Base-by-base conservation (phyloP, 2,888 invertebrate genomes). In the Scaptomyza tumidula region DNA sequence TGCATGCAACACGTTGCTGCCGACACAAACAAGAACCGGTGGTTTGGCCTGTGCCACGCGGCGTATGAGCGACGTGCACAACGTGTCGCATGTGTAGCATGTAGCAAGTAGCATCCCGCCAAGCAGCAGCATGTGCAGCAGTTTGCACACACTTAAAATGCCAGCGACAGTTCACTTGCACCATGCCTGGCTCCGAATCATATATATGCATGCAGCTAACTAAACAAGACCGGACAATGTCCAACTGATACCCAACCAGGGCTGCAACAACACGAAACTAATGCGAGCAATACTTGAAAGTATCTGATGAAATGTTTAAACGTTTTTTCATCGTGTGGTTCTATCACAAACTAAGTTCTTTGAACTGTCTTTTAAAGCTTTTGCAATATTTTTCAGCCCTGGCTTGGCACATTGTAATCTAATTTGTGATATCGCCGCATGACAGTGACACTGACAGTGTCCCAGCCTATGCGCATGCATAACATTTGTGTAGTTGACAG, bases 1-100 rank as follows among this genome's bases (percentile, higher is more conserved):
- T 85, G 85, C 89, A 89, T 85, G 75, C 85, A 85, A 85, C 85
- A 85, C 89, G 89, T 85, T 87, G 85, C 78, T 63, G 71, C 31
- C 49, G 63, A 65, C 56, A 62, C 75, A 78, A 69, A 75, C 79
- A 65, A 48, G 62, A 37, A 24, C 9, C 35, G 43, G 31, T 19
- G 59, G 49, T 49, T 19, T 41, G 49, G 63, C 33, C 58, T 31
- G 35, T 61, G 48, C 45, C 46, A 52, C 31, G 69, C 49, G 71
- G 83, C 85, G 70, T 69, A 88, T 88, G 85, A 72, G 81, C 63
- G 70, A 84, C 83, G 61, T 70, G 79, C 43, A 45, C 68, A 65
- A 70, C 75, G 68, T 65, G 69, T 66, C 78, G 80, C 65, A 72
- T 68, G 68, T 65, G 69, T 64, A 75, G 80, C 65, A 72, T 68